Conservation (phyloP, 2,888 invertebrate species). For the Sthenelais limicola region DNA sequence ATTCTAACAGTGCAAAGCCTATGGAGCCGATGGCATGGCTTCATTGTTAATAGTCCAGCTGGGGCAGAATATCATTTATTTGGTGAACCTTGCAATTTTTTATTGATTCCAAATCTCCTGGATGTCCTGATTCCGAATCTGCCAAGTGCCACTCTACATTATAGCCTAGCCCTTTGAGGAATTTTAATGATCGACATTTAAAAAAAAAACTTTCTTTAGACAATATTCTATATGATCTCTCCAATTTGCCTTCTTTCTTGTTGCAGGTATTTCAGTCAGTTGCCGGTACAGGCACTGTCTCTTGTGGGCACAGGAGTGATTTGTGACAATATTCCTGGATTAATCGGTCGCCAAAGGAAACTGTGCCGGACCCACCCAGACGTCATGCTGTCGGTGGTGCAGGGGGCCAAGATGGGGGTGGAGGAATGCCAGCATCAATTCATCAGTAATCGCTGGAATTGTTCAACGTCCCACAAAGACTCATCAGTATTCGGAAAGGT, state of each 20-base stretch:
- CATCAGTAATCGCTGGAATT: slow-evolving; percentile 71
- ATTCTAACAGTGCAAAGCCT: too few species aligned
- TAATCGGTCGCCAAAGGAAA: slow-evolving; percentile 69
- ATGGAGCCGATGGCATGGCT: too few species aligned
- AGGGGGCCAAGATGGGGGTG: slow-evolving; percentile 70
- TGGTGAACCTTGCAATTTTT: too few species aligned
- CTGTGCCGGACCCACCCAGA: slow-evolving; percentile 68
- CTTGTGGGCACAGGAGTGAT: slow-evolving; percentile 65
- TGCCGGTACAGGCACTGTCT: slow-evolving; percentile 49
- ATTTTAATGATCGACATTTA: too few species aligned
- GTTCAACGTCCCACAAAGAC: slow-evolving; percentile 66
- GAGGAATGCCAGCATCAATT: slow-evolving; percentile 72
- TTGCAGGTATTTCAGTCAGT: slow-evolving; percentile 50
- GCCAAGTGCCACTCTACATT: too few species aligned
- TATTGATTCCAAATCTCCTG: too few species aligned
- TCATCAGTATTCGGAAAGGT: slow-evolving; percentile 72
- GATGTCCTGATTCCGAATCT: too few species aligned
- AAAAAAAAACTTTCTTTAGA: too few species aligned
- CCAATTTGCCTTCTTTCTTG: not conserved
- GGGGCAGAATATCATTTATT: too few species aligned
- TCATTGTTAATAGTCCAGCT: too few species aligned
- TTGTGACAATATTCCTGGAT: slow-evolving; percentile 72
- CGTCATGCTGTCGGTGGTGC: slow-evolving; percentile 69
- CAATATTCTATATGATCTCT: too few species aligned
- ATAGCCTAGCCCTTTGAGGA: too few species aligned